These are phyloP conservation scores for Pitangus sulphuratus DNA, from an alignment of 2,797 vertebrate genomes.

Conservation along the genomic window DNA sequence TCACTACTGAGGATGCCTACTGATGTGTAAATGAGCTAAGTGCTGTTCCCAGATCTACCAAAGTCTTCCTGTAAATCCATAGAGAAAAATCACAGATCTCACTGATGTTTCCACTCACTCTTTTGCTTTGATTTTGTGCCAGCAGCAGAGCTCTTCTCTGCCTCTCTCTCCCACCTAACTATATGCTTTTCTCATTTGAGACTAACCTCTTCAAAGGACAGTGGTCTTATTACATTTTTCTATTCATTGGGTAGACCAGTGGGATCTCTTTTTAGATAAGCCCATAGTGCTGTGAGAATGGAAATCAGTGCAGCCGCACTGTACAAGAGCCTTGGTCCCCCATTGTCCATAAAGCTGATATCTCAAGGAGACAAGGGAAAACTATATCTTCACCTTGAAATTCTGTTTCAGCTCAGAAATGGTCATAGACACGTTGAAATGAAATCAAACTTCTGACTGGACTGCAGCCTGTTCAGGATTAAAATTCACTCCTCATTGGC, in stretches of 20 bases:
- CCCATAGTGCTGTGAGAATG: neutral
- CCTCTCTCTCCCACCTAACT: neutral
- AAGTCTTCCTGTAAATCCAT: neutral
- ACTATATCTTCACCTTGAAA: neutral
- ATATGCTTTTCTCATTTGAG: neutral
- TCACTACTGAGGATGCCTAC: neutral
- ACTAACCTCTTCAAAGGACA: neutral
- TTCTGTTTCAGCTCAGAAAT: neutral
- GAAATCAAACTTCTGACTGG: neutral
- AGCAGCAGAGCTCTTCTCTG: neutral
- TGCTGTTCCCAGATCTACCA: neutral
- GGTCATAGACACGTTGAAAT: rapidly evolving
- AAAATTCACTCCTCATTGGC: neutral
- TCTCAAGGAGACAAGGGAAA: neutral
- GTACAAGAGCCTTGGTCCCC: neutral
- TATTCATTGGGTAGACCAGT: neutral
- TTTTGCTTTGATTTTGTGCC: neutral
- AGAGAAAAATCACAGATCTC: neutral
- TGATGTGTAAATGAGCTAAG: neutral
- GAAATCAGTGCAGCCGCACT: neutral
- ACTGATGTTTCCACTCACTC: neutral
- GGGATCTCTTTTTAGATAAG: neutral
- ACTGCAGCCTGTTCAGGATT: neutral
- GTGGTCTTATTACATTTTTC: neutral
- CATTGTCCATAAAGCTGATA: neutral